These are phyloP conservation scores for Pristionchus mayeri DNA, from an alignment of 2,888 invertebrate species.

Conservation along the genomic window DNA sequence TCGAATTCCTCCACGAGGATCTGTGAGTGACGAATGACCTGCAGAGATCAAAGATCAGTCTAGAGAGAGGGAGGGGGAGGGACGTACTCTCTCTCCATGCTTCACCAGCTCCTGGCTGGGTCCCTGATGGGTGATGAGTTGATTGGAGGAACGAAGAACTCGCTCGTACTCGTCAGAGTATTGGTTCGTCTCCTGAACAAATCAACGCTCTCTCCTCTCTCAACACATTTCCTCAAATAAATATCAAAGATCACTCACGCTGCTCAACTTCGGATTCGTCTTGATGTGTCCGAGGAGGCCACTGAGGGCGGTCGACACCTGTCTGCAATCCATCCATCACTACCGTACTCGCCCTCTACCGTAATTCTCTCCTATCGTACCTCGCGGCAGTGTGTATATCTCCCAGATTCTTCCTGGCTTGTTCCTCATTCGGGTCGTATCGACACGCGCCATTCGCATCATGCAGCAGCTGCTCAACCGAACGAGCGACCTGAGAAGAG, in stretches of 20 bases:
- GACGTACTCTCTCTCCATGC: conserved; percentile 45
- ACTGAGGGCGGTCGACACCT: conserved; percentile 90
- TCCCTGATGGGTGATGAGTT: conserved; percentile 82
- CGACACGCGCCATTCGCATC: conserved; percentile 78
- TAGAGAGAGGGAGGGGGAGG: no score
- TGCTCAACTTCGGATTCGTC: conserved; percentile 78
- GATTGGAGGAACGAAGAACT: conserved; percentile 90
- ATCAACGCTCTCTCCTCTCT: no score
- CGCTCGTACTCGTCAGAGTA: conserved; percentile 88
- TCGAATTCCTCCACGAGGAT: conserved; percentile 82
- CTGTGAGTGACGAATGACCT: conserved; percentile 78
- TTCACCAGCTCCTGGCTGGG: conserved; percentile 47
- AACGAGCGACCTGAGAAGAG: conserved; percentile 84
- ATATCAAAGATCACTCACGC: conserved; percentile 38
- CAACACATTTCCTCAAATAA: no score
- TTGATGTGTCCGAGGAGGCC: conserved; percentile 92
- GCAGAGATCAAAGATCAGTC: conserved; percentile 74
- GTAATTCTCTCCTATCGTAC: neutral
- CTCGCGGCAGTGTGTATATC: conserved; percentile 49
- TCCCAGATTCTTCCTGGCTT: conserved; percentile 35
- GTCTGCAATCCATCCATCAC: conserved; percentile 77
- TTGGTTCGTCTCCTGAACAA: conserved; percentile 80
- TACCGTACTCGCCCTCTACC: neutral
- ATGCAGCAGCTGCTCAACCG: conserved; percentile 90
- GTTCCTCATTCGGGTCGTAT: conserved; percentile 33